Evolutionary conservation across 2,888 invertebrate species (phyloP).

Genomic region (Exocentrus adspersus): DNA sequence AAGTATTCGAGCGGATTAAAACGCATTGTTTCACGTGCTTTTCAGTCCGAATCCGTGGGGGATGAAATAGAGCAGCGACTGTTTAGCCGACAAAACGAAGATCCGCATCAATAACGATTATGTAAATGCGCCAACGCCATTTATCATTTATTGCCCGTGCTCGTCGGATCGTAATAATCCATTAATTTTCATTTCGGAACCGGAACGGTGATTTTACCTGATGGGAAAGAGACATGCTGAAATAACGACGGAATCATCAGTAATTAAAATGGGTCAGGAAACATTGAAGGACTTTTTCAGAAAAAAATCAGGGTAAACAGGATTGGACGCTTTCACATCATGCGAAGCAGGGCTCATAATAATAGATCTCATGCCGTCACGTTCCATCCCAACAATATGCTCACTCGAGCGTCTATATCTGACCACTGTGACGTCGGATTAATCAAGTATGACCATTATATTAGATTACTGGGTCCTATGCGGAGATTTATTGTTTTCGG

Average conservation of each 20-base stretch:
- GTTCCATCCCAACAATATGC: neutral
- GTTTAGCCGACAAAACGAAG: neutral
- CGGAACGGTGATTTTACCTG: neutral
- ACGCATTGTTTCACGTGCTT: neutral
- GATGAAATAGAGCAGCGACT: neutral
- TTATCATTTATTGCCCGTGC: slow-evolving; percentile 14
- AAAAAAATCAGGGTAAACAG: too few relatives aligned
- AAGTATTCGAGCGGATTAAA: neutral
- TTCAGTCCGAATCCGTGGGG: neutral
- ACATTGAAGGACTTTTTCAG: too few relatives aligned
- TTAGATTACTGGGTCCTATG: neutral
- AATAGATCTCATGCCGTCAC: too few relatives aligned
- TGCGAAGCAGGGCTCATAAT: too few relatives aligned
- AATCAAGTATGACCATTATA: neutral
- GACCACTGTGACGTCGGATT: neutral
- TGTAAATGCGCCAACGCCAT: slow-evolving; percentile 4
- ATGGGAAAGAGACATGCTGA: too few relatives aligned
- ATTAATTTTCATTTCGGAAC: slow-evolving; percentile 8
- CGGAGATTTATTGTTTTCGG: neutral
- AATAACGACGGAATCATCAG: too few relatives aligned
- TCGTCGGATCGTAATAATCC: slow-evolving; percentile 13
- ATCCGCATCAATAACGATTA: slow-evolving; percentile 11
- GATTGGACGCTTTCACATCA: too few relatives aligned
- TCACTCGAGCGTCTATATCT: neutral
- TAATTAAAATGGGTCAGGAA: too few relatives aligned